Conservation (phyloP, 2,888 invertebrate species). For the Unio pictorum region DNA sequence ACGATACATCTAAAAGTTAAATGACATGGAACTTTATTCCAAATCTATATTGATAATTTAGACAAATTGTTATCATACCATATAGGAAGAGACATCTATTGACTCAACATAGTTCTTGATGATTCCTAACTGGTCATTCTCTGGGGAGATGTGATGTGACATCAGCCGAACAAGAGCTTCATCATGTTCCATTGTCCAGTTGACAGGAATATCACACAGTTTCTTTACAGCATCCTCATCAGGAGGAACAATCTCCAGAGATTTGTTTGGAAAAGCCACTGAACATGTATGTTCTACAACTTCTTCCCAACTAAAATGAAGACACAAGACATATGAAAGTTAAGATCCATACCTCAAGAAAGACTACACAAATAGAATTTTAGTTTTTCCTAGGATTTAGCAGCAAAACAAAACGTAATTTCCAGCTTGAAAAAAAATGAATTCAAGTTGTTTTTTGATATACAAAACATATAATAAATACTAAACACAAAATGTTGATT, state of each 20-base stretch:
- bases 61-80: no score
- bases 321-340: not conserved
- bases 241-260: conserved; percentile 35
- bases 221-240: conserved; percentile 57
- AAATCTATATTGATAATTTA: no score
- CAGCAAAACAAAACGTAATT: no score
- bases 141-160: conserved; percentile 59
- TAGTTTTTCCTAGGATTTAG: no score
- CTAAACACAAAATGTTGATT: no score
- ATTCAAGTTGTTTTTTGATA: no score
- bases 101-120: conserved; percentile 68
- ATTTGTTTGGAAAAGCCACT: conserved; percentile 49
- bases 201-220: conserved; percentile 50
- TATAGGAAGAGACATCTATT: conserved; percentile 26
- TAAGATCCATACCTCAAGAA: no score
- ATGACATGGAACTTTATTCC: no score
- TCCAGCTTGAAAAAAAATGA: no score
- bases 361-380: no score
- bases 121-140: conserved; percentile 65
- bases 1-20: not conserved
- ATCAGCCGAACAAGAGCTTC: conserved; percentile 66
- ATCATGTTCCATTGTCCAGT: conserved; percentile 68
- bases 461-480: no score
- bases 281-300: conserved; percentile 60
- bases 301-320: conserved; percentile 60